These are phyloP conservation scores for Lutjanus campechanus DNA, from an alignment of 2,797 vertebrate genomes.

Conservation along the genomic window DNA sequence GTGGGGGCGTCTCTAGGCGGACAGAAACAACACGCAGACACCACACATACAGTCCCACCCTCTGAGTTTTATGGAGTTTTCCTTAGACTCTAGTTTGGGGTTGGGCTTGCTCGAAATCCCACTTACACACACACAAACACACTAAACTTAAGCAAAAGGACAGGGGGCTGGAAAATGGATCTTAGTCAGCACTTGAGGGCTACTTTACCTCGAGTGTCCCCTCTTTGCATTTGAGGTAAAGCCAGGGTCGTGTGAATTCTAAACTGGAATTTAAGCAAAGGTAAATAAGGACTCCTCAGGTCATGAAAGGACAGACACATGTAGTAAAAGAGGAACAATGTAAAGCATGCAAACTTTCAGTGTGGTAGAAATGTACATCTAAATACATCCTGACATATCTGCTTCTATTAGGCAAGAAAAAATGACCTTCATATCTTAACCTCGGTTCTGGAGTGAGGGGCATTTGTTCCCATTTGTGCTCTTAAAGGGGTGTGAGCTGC, in stretches of 20 bases:
- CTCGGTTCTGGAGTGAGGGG: slow-evolving; percentile 9
- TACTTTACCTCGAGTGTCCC: slow-evolving; percentile 49
- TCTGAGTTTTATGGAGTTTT: slow-evolving; percentile 64
- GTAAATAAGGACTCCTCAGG: neutral
- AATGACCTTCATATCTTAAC: slow-evolving; percentile 25
- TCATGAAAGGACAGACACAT: neutral
- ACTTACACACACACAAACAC: slow-evolving; percentile 27
- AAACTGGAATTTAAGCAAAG: slow-evolving; percentile 7
- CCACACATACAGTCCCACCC: slow-evolving; percentile 62
- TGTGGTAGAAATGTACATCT: neutral
- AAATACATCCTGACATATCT: neutral
- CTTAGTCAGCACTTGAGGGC: slow-evolving; percentile 59
- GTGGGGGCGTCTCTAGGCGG: slow-evolving; percentile 49
- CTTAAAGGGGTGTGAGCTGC: slow-evolving; percentile 49
- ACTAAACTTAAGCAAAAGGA: slow-evolving; percentile 38
- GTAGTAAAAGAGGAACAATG: neutral
- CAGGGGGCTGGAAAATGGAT: slow-evolving; percentile 53
- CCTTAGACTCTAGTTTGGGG: slow-evolving; percentile 45
- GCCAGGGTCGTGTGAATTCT: neutral
- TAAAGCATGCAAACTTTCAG: neutral
- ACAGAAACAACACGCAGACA: slow-evolving; percentile 50
- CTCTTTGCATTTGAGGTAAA: slow-evolving; percentile 20
- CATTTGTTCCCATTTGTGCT: slow-evolving; percentile 31
- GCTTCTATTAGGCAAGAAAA: slow-evolving; percentile 2
- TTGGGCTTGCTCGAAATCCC: slow-evolving; percentile 42